These are phyloP conservation scores for Cephus nigrinus DNA, from an alignment of 2,888 invertebrate genomes.

Conservation along the genomic window DNA sequence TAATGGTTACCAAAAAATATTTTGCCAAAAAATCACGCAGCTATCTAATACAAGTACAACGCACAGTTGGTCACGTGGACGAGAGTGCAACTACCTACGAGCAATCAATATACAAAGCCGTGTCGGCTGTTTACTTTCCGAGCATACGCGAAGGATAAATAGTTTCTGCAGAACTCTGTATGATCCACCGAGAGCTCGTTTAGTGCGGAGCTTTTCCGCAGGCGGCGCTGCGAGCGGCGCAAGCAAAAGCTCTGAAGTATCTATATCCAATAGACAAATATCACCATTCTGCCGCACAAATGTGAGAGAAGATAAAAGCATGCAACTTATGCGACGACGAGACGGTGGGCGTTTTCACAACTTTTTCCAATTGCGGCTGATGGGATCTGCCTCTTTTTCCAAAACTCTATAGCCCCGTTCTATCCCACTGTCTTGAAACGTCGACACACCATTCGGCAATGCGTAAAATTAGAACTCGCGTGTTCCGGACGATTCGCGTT, in stretches of 20 bases:
- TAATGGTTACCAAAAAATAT: not conserved
- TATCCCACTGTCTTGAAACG: not conserved
- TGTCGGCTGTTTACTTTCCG: not conserved
- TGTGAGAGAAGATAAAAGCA: not conserved
- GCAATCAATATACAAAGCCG: not conserved
- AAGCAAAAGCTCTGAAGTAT: not conserved
- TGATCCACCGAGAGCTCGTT: not conserved
- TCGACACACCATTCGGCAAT: constrained; percentile 23
- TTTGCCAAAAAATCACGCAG: not conserved
- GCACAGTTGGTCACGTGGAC: not conserved
- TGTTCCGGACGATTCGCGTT: constrained; percentile 28
- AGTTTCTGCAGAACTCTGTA: not conserved
- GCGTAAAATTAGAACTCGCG: constrained; percentile 47
- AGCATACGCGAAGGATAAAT: not conserved
- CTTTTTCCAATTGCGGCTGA: constrained; percentile 29
- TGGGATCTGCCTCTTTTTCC: constrained; percentile 4
- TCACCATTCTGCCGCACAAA: not conserved
- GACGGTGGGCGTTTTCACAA: constrained; percentile 33
- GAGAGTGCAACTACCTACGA: not conserved
- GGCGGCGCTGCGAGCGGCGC: not conserved
- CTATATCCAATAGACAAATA: not conserved
- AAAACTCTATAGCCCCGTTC: not conserved
- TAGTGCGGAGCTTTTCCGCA: not conserved
- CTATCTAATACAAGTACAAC: not conserved
- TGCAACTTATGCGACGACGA: not conserved